These are phyloP conservation scores for Phrynocephalus versicolor DNA, from an alignment of 2,113 vertebrate species.

Conservation along the genomic window DNA sequence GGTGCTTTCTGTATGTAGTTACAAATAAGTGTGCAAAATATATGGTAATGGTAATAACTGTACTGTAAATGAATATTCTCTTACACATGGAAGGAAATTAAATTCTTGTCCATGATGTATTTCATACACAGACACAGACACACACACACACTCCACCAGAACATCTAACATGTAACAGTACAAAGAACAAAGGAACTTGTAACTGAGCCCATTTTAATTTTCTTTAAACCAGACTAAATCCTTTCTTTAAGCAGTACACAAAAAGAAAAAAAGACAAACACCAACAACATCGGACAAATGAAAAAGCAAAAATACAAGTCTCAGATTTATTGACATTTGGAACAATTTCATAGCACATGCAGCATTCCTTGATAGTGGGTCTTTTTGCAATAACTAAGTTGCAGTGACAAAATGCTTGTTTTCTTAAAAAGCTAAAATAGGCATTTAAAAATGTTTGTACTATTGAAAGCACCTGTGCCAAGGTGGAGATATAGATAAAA, in stretches of 20 bases:
- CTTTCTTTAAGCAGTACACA: background rate
- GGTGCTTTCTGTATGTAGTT: conserved; percentile 64
- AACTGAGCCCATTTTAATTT: conserved; percentile 63
- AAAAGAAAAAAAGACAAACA: conserved; percentile 61
- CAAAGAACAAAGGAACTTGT: conserved; percentile 60
- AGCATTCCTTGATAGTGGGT: conserved; percentile 97
- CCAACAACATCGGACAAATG: conserved; percentile 78
- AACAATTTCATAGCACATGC: conserved; percentile 83
- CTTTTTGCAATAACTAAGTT: conserved; percentile 91
- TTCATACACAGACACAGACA: conserved; percentile 49
- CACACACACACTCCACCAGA: conserved; percentile 35
- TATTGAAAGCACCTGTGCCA: conserved; percentile 77
- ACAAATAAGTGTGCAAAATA: conserved; percentile 74
- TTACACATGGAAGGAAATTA: conserved; percentile 55
- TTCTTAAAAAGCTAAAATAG: conserved; percentile 75
- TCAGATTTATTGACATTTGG: conserved; percentile 80
- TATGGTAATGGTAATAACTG: conserved; percentile 46
- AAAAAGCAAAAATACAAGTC: conserved; percentile 76
- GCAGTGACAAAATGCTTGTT: conserved; percentile 68
- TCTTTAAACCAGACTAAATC: conserved; percentile 69
- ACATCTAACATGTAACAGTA: conserved; percentile 71
- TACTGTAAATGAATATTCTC: conserved; percentile 43
- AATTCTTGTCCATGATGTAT: conserved; percentile 54
- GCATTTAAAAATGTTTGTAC: conserved; percentile 74
- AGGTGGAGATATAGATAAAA: conserved; percentile 77